Base-by-base conservation (phyloP, 2,113 vertebrate species). In the Grallaria varia region DNA sequence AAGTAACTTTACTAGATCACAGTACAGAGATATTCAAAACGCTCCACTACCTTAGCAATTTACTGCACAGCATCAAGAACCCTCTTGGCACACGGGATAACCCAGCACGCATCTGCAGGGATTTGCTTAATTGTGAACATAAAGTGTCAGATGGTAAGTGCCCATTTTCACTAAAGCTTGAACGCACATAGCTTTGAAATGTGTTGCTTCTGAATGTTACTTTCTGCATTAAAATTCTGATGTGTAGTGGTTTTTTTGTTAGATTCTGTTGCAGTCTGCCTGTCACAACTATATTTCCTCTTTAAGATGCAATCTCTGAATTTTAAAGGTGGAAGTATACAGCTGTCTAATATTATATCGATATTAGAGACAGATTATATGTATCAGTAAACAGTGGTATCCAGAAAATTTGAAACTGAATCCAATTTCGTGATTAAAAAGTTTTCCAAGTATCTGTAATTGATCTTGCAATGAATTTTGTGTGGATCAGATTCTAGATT, bases 61-160 rank as follows among this genome's bases (percentile, higher is more conserved):
- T 99, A 89, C 97, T 99, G 64, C 98, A 98, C 78, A 98, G 98
- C 97, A 99, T 99, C 96, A 99, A 98, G 97, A 98, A 98, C 84
- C 99, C 99, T 35, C 97, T 99, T 35, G 99, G 99, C 71, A 99
- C 99, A 4, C 98, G 96, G 53, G 99, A 99, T 76, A 99, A 99
- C 94, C 99, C 99, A 28, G 99, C 99, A 62, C 99, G 99, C 23
- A 98, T 99, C 97, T 99, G 99, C 94, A 99, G 98, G 97, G 99
- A 99, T 96, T 97, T 99, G 95, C 97, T 99, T 19, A 97, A 99
- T 97, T 99, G 99, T 97, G 98, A 98, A 86, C 98, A 97, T 28
- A 98, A 98, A 97, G 97, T 98, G 63, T 93, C 98, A 27, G 98
- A 99, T 47, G 99, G 99, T 99, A 95, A 98, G 98, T 97, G 90